Base-by-base conservation (phyloP, 1,140 invertebrate genomes). In the Drosophila pseudoananassae region DNA sequence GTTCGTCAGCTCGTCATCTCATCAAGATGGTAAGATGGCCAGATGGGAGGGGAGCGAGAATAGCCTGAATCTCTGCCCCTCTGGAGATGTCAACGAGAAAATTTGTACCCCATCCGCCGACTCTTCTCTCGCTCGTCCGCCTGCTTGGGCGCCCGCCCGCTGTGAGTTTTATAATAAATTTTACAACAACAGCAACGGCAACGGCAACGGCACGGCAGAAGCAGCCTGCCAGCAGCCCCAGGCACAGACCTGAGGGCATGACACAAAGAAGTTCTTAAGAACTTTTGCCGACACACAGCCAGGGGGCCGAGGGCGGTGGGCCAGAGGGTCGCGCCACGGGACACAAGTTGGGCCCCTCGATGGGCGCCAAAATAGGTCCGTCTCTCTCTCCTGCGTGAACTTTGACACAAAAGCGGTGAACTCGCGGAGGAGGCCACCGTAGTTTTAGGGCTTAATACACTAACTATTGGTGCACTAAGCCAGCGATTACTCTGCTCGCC, bases 261-360 rank as follows among this genome's bases (percentile, higher is more conserved):
- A 84, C 81, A 84, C 66, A 70, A 61, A 80, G 65, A 74, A 52
- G 61, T 78, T 88, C 83, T 88, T 82, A 78, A 87, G 83, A 87
- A 87, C 78, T 87, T 75, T 87, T 87, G 82, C 82, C 82, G 82
- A 76, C 82, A 78, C 72, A 33, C 43, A 49, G 38, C 43, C 31
- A 47, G 70, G 12, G 17, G 29, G 10, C 10, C 2, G 14, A 20
- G 7, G 3, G 17, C 1, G n/a, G n/a, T 3, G 14, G n/a, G 14
- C 43, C 14, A 7, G 2, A 25, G 12, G 46, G 36, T 27, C 36
- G n/a, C 68, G 53, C 68, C 53, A 71, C 68, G 68, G 68, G 69
- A 72, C 59, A 72, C 23, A 70, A 66, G 40, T 43, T 80, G 17
- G 53, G 47, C 73, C 43, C 71, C 71, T 74, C 59, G 47, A 57